Evolutionary conservation across 2,888 invertebrate genomes (phyloP).

Genomic region (Ophonus ardosiacus): DNA sequence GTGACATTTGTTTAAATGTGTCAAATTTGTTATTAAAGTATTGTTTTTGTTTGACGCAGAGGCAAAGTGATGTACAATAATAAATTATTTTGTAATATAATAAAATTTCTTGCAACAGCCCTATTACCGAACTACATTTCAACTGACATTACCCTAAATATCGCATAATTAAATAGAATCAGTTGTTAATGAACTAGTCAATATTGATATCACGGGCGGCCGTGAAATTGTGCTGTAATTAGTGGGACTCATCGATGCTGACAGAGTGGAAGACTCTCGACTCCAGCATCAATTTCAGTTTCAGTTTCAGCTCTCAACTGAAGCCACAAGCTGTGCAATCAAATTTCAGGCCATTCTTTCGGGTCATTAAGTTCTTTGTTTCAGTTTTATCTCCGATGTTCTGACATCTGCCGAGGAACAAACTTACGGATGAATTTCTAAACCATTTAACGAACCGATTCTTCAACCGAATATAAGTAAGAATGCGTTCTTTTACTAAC

Average conservation of each 20-base stretch:
- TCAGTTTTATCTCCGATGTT: conserved; percentile 29
- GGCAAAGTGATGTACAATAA: too few species aligned
- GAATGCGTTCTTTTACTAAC: not conserved
- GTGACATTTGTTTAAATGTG: too few species aligned
- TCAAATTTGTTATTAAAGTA: too few species aligned
- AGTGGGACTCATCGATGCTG: not conserved
- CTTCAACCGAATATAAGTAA: conserved; percentile 11
- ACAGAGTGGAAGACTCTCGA: not conserved
- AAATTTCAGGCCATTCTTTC: conserved; percentile 25
- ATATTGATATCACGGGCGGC: not conserved
- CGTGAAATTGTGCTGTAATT: conserved; percentile 26
- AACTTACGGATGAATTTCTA: conserved; percentile 4
- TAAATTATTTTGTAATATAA: too few species aligned
- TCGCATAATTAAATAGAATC: not conserved
- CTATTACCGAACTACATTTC: too few species aligned
- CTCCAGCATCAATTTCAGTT: conserved; percentile 2
- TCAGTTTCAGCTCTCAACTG: not conserved
- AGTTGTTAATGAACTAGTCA: conserved; percentile 15
- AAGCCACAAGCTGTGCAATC: conserved; percentile 20
- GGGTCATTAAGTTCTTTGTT: conserved; percentile 27
- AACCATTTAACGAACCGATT: conserved; percentile 29
- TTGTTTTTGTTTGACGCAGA: too few species aligned
- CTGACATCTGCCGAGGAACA: conserved; percentile 38
- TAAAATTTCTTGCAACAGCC: too few species aligned
- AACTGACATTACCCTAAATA: not conserved